phyloP scores from a whole-genome alignment of 2,113 vertebrate species.

The Burhinus oedicnemus region DNA sequence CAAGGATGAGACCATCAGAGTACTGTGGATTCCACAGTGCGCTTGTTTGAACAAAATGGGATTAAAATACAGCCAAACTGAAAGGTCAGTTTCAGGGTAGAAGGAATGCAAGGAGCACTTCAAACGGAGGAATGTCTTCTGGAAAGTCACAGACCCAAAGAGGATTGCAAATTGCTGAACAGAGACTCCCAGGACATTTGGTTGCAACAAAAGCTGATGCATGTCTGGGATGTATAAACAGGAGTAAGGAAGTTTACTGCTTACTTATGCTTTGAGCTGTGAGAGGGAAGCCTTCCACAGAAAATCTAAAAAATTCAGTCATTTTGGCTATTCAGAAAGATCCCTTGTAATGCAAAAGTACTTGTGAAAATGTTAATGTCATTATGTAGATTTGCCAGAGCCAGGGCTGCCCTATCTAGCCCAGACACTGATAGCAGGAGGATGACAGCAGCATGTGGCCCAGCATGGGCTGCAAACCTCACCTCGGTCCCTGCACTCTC shows the following conservation, averaged over 20 bases:
- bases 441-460: neutral
- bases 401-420: constrained; percentile 1
- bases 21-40: constrained; percentile 5
- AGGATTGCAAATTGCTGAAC: neutral
- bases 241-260: constrained; percentile 29
- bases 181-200: constrained; percentile 16
- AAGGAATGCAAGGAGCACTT: constrained; percentile 45
- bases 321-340: constrained; percentile 11
- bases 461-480: neutral
- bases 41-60: neutral
- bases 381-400: constrained; percentile 30
- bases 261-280: constrained; percentile 25
- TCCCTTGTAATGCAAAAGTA: constrained; percentile 23
- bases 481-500: neutral
- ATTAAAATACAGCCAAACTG: constrained; percentile 27
- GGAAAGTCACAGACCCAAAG: constrained; percentile 10
- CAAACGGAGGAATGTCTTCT: constrained; percentile 52
- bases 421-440: neutral
- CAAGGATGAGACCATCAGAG: neutral
- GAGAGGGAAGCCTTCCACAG: constrained; percentile 19
- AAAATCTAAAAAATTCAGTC: neutral
- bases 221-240: constrained; percentile 18
- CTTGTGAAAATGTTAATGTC: constrained; percentile 25
- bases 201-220: constrained; percentile 3
- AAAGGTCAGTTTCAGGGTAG: constrained; percentile 10